Percentiles rank a stretch among this genome's conserved stretches.
Evolutionary conservation across 2,113 vertebrate species (phyloP).

Genomic region (Malurus cyaneus): DNA sequence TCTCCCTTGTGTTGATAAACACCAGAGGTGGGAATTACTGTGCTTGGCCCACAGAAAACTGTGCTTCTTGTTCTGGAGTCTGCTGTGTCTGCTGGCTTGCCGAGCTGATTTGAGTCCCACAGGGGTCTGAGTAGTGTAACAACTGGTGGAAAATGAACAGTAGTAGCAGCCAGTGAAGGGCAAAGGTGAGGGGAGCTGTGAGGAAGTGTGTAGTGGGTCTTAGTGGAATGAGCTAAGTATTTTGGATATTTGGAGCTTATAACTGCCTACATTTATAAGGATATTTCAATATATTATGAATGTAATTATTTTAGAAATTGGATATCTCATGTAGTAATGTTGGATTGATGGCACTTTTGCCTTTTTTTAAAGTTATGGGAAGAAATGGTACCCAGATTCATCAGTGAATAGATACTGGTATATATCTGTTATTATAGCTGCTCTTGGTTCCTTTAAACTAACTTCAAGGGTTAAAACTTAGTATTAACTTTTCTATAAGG

Average conservation of each 20-base stretch:
- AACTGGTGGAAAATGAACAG: not conserved
- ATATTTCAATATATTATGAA: not conserved
- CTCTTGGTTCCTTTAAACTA: not conserved
- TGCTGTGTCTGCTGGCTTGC: not conserved
- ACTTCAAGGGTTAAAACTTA: not conserved
- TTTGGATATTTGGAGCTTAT: not conserved
- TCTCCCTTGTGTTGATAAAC: not conserved
- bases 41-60: not conserved
- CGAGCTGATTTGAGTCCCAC: not conserved
- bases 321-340: not conserved
- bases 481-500: not conserved
- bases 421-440: not conserved
- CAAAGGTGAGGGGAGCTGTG: not conserved
- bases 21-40: not conserved
- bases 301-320: not conserved
- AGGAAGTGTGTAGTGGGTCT: not conserved
- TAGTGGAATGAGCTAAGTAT: not conserved
- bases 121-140: not conserved
- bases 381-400: not conserved
- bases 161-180: not conserved
- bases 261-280: not conserved
- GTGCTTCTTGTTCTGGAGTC: not conserved
- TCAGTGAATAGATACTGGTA: not conserved
- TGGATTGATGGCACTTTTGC: not conserved
- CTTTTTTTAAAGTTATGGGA: not conserved